Evolutionary conservation across 53 echinoderm and acorn worm genomes (phyloP).

Genomic region (Echinometra lucunter): DNA sequence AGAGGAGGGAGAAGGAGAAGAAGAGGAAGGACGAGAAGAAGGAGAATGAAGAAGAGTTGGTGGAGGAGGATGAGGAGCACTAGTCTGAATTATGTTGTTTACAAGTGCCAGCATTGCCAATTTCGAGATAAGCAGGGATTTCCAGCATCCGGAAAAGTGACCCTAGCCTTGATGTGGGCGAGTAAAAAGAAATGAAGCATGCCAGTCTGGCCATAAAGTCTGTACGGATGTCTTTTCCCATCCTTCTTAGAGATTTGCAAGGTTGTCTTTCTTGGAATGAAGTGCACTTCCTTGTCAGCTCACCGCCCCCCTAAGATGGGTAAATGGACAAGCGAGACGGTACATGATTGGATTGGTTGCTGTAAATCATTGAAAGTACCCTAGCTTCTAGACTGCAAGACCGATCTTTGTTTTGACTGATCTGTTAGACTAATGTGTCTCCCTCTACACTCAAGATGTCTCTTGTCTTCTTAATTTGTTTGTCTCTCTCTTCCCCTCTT

Average conservation of each 20-base stretch:
- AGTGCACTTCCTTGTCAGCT: not conserved
- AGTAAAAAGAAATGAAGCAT: not conserved
- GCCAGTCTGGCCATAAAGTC: not conserved
- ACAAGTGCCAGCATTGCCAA: not conserved
- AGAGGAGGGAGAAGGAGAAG: too few species aligned
- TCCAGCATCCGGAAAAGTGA: not conserved
- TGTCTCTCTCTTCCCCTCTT: not conserved
- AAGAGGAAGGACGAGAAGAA: too few species aligned
- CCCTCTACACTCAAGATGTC: not conserved
- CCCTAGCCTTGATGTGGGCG: not conserved
- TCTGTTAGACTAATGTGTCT: not conserved
- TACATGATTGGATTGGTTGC: not conserved
- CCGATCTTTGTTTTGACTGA: not conserved
- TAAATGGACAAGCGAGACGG: constrained; percentile 1
- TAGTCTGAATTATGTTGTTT: not conserved
- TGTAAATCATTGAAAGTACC: constrained; percentile 16
- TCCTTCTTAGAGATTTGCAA: not conserved
- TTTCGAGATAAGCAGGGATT: not conserved
- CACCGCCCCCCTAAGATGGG: not conserved
- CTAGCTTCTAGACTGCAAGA: not conserved
- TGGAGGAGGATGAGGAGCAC: too few species aligned
- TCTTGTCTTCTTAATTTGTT: too few species aligned
- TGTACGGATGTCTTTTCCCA: not conserved
- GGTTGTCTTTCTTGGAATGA: not conserved
- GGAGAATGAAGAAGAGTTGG: too few species aligned